Evolutionary conservation across 23 tunicate genomes (phyloP).

Genomic region (Halocynthia roretzi): DNA sequence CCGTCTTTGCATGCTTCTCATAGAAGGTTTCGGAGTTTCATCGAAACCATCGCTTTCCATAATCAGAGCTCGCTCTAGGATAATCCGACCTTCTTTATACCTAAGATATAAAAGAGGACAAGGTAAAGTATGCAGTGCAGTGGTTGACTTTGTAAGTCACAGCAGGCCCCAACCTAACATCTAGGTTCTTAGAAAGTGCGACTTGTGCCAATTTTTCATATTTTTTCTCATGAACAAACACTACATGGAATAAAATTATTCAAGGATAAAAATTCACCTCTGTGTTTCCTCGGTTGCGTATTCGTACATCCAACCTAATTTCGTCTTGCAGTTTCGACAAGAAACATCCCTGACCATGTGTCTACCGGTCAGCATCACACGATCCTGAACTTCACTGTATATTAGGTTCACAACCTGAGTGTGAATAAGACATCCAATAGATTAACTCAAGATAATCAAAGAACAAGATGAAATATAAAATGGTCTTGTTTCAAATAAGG

Average conservation of each 20-base stretch:
- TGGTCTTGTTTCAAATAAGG: too few relatives aligned
- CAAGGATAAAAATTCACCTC: constrained; percentile 22
- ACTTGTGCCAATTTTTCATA: too few relatives aligned
- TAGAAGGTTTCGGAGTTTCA: constrained; percentile 64
- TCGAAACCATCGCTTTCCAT: constrained; percentile 90
- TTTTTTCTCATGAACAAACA: too few relatives aligned
- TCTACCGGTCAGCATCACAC: constrained; percentile 97
- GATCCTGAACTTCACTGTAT: constrained; percentile 91
- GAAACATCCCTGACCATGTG: constrained; percentile 97
- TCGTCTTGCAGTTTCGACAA: constrained; percentile 84
- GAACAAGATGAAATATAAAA: too few relatives aligned
- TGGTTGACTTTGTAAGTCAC: too few relatives aligned
- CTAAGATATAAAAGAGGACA: background rate
- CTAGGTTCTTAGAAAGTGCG: too few relatives aligned
- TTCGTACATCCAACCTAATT: constrained; percentile 99
- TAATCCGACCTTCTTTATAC: constrained; percentile 70
- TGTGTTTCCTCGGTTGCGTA: constrained; percentile 95
- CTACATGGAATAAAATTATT: background rate
- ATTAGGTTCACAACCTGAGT: constrained; percentile 74
- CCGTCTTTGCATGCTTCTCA: constrained; percentile 15
- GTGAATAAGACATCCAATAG: background rate
- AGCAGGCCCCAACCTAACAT: too few relatives aligned
- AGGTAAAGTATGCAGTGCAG: too few relatives aligned
- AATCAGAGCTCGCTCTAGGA: constrained; percentile 87
- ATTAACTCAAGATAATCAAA: background rate